phyloP scores from a whole-genome alignment of 2,888 invertebrate genomes.

The Ecdyonurus torrentis region DNA sequence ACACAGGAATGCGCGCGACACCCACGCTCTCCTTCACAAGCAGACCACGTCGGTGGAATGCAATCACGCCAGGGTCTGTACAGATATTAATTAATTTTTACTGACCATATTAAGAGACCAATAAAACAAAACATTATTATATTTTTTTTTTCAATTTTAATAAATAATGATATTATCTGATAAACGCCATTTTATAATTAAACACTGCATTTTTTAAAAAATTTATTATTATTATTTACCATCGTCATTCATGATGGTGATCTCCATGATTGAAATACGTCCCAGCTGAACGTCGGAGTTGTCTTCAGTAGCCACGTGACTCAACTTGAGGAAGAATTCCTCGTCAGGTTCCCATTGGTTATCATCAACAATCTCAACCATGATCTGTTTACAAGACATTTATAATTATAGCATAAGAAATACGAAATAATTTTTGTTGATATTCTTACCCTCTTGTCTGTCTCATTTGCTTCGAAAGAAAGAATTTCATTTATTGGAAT shows the following conservation, averaged over 20 bases:
- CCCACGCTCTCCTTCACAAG: slow-evolving; percentile 37
- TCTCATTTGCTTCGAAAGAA: slow-evolving; percentile 32
- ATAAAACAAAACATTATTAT: too few species aligned
- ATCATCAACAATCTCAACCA: slow-evolving; percentile 34
- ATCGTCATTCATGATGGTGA: slow-evolving; percentile 40
- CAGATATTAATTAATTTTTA: too few species aligned
- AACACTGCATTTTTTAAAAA: slow-evolving; percentile 30
- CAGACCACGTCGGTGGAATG: slow-evolving; percentile 34
- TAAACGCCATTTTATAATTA: too few species aligned
- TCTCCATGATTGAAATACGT: slow-evolving; percentile 33
- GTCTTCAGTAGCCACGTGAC: slow-evolving; percentile 18
- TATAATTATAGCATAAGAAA: too few species aligned
- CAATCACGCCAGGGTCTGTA: slow-evolving; percentile 35
- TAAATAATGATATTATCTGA: too few species aligned
- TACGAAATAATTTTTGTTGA: too few species aligned
- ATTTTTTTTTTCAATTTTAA: too few species aligned
- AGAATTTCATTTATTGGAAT: slow-evolving; percentile 30
- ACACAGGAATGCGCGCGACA: slow-evolving; percentile 28
- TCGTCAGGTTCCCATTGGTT: slow-evolving; percentile 42
- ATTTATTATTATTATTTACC: slow-evolving; percentile 26
- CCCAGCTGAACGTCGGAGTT: slow-evolving; percentile 28
- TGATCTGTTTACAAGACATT: too few species aligned
- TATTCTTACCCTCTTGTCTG: slow-evolving; percentile 24
- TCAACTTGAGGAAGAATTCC: slow-evolving; percentile 38
- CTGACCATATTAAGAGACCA: too few species aligned